Base-by-base conservation (phyloP, 1,140 invertebrate genomes). In the Zophobas atratus region DNA sequence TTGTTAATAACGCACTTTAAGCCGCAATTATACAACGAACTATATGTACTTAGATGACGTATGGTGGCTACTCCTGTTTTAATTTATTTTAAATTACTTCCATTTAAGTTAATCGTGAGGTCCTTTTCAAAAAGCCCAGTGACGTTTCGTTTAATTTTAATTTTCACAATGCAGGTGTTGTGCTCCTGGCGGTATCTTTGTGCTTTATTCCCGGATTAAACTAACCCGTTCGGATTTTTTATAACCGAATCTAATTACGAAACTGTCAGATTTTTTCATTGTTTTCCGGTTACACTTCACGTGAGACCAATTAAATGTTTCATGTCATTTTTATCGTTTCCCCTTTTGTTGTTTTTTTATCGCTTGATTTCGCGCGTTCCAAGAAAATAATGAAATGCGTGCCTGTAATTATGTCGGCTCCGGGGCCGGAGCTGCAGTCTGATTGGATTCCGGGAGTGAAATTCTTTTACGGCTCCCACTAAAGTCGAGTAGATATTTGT, bases 271-370 rank as follows among this genome's bases (percentile, higher is more conserved):
- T 67, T 67, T 67, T 60, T 67, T 67, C 60, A 67, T 67, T 72
- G 70, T 51, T 38, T 55, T 72, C 51, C 34, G 36, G 48, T 53
- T 73, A 55, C 43, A 73, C 71, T 55, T 56, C 71, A 73, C 71
- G 71, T 73, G 38, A 55, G 71, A 73, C 49, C 71, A 73, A 73
- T 73, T 73, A 73, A 72, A 73, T 56, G 71, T 73, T 73, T 73
- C 71, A 73, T 73, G 71, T 73, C 71, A 73, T 56, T 73, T 73
- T 73, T 53, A 73, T 73, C 71, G 71, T 39, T 56, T 72, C 39
- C 33, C n/a, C 60, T 43, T 36, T 67, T 67, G 60, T 67, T 51
- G 49, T 51, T 51, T 63, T 63, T 67, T 67, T 67, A 67, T 67
- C 60, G 60, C 60, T 67, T 43, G 60, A 43, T 67, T 43, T 67